These are phyloP conservation scores for Zosterops japonicus DNA, from an alignment of 2,113 vertebrate species.

Conservation along the genomic window DNA sequence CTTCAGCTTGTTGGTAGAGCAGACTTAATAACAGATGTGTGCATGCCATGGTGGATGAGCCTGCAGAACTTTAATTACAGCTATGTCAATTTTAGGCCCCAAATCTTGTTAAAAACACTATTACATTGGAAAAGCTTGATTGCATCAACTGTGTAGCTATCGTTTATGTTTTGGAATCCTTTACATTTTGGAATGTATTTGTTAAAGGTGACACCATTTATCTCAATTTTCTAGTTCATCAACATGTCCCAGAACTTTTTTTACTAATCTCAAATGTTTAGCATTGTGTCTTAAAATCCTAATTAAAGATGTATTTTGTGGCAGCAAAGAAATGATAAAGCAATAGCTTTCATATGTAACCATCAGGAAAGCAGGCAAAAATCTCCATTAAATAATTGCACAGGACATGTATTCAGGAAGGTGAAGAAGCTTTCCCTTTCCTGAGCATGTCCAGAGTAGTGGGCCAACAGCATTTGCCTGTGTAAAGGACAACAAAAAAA, in stretches of 20 bases:
- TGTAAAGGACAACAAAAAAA: neutral
- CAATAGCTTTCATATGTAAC: neutral
- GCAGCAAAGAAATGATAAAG: neutral
- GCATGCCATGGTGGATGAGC: neutral
- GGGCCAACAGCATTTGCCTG: neutral
- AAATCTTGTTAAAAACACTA: conserved; percentile 35
- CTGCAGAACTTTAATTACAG: conserved; percentile 43
- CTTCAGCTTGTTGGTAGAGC: neutral
- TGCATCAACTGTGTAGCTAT: neutral
- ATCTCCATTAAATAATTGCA: neutral
- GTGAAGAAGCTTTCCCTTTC: neutral
- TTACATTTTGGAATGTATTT: neutral
- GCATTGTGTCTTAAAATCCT: neutral
- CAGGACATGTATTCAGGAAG: neutral
- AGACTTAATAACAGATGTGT: neutral
- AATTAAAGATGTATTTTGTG: neutral
- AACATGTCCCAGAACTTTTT: neutral
- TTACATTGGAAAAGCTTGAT: conserved; percentile 18
- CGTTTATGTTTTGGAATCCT: neutral
- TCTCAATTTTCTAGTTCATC: conserved; percentile 5
- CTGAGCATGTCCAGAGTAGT: neutral
- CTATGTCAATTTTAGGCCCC: neutral
- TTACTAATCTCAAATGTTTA: neutral
- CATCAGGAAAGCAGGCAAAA: neutral
- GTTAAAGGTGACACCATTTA: conserved; percentile 17